A percentile compares a stretch with the other conserved stretches of the same genome.
Evolutionary conservation across 2,113 vertebrate genomes (phyloP).

Genomic region (Seriola rivoliana): DNA sequence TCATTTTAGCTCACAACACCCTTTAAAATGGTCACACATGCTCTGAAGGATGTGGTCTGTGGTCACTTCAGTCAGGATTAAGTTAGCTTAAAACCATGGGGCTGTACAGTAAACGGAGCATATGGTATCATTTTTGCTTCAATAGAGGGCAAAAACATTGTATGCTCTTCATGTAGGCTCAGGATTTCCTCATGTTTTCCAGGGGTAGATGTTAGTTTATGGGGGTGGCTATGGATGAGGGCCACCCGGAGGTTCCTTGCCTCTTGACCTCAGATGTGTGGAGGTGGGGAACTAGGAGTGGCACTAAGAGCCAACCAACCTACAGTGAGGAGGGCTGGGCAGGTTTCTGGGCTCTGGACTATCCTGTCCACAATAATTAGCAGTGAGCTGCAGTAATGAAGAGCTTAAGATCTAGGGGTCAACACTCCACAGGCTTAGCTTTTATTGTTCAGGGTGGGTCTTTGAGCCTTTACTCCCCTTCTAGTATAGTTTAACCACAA

Average conservation of each 20-base stretch:
- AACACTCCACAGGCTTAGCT: slow-evolving; percentile 61
- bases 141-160: slow-evolving; percentile 25
- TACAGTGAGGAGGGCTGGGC: slow-evolving; percentile 46
- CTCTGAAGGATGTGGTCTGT: slow-evolving; percentile 81
- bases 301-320: slow-evolving; percentile 56
- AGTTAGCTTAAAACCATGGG: slow-evolving; percentile 64
- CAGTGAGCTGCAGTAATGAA: slow-evolving; percentile 75
- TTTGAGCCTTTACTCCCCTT: slow-evolving; percentile 69
- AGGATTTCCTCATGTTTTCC: slow-evolving; percentile 32
- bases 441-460: slow-evolving; percentile 70
- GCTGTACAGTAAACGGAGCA: slow-evolving; percentile 52
- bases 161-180: slow-evolving; percentile 28
- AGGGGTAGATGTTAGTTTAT: slow-evolving; percentile 34
- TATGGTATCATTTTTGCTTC: slow-evolving; percentile 71
- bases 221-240: slow-evolving; percentile 33
- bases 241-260: slow-evolving; percentile 25
- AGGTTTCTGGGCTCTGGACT: slow-evolving; percentile 38
- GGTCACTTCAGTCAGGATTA: slow-evolving; percentile 67
- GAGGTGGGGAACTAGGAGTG: slow-evolving; percentile 21
- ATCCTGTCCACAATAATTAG: slow-evolving; percentile 75
- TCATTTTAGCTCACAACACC: slow-evolving; percentile 44
- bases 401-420: slow-evolving; percentile 74
- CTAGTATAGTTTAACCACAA: slow-evolving; percentile 51
- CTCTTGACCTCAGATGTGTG: slow-evolving; percentile 46
- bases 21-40: slow-evolving; percentile 55